Base-by-base conservation (phyloP, 2,888 invertebrate species). In the Acrobasis repandana region DNA sequence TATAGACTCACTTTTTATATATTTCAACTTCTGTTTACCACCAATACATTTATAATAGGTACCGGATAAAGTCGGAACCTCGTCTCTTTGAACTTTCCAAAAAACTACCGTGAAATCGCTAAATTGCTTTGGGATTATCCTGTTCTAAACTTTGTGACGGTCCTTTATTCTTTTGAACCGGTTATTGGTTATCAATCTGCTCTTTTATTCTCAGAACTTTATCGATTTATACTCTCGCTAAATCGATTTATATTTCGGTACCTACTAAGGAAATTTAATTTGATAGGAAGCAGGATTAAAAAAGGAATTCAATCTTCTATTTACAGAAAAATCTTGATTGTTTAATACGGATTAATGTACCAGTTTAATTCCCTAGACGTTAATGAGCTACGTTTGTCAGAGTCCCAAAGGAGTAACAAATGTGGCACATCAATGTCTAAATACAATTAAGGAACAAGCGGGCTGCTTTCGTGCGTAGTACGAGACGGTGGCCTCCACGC, bases 381-480 rank as follows among this genome's bases (percentile, higher is more conserved):
- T n/a, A 50, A 28, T 28, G 50, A n/a, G 11, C 28, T 28, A 28
- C 14, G 14, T n/a, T 14, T 34, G 18, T 52, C 15, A 2, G n/a
- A 52, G 61, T 65, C 59, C 59, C 48, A 63, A 61, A 65, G 67
- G 62, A 62, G 63, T 59, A 73, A 71, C 79, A 80, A 76, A 77
- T 76, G 79, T 65, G 70, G 64, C 66, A 64, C 68, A 66, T 83
- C 75, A 77, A 78, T 74, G 70, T 74, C 73, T 65, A 73, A 76
- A 80, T 76, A 80, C 75, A 79, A 79, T 72, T 71, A 74, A 74
- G 71, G 65, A 67, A 64, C 69, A 72, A 67, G 65, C 70, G 68
- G 68, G 66, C 69, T 71, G 70, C 73, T 74, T 67, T 67, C 67
- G 66, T 64, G 33, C 76, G 79, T 77, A 79, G 77, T 77, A 33